Evolutionary conservation across 2,113 vertebrate species (phyloP).

Genomic region (Cyprinus carpio): DNA sequence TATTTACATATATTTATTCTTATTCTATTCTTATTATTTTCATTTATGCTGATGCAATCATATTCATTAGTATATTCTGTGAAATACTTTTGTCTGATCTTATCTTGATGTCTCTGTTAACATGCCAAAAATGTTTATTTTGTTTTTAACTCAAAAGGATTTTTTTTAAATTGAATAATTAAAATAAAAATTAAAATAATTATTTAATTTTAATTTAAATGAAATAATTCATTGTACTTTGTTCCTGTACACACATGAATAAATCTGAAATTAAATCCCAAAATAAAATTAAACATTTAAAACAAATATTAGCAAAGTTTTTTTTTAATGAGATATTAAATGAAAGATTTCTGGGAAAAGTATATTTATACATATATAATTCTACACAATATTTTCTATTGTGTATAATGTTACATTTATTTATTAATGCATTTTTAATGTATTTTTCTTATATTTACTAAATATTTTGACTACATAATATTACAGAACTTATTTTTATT

Average conservation of each 20-base stretch:
- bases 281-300: background rate
- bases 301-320: background rate
- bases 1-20: background rate
- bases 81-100: background rate
- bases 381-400: too few species aligned
- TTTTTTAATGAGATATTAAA: background rate
- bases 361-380: too few species aligned
- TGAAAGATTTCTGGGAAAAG: background rate
- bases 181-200: too few species aligned
- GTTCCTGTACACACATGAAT: background rate
- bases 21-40: background rate
- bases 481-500: too few species aligned
- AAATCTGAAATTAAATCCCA: background rate
- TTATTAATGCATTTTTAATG: background rate
- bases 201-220: too few species aligned
- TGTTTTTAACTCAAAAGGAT: too few species aligned
- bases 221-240: too few species aligned
- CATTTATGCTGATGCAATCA: background rate
- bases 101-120: background rate
- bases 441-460: background rate
- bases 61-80: background rate
- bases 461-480: background rate
- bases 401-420: background rate
- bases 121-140: background rate
- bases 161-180: too few species aligned